Base-by-base conservation (phyloP, 30 jellyfish, hydroid and myxozoan genomes). In the Turritopsis dohrnii region DNA sequence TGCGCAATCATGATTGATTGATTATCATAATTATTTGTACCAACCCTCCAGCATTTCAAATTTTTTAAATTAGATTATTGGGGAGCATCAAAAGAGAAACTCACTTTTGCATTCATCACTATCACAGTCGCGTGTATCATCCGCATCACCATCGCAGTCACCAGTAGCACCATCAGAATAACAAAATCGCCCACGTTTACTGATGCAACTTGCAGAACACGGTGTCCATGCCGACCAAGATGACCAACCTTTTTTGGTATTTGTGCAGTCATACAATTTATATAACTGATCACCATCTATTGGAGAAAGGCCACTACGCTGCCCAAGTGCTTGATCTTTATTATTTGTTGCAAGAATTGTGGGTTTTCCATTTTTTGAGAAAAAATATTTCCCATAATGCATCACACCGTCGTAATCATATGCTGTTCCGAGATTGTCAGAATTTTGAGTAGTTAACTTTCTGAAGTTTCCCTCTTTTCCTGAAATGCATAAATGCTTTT, bases 151-250 rank as follows among this genome's bases (percentile, higher is more conserved):
- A 84, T 69, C 28, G 19, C 28, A 53, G 65, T 84, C 86, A 5
- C 75, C 96, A 28, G 74, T 72, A 1, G 90, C 88, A 65, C 80
- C 85, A 25, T 30, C 25, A 21, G 52, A 74, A 65, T 74, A 18
- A 69, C 96, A 89, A 69, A 89, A 89, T 18, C 90, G 71, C 66
- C 81, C 89, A 16, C 96, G 75, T 53, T 52, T 26, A 65, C 81
- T 89, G n/a, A 7, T 21, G 74, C 96, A 89, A 4, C 31, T 8
- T 19, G 23, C 18, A 30, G 75, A 80, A 71, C 96, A 89, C 1
- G 96, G 96, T 27, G 89, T 87, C 80, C 79, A 89, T 27, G 20
- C 25, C 0, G 96, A 75, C 96, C 96, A 89, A 20, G 80, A 53
- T 52, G 92, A 69, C 77, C 77, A 69, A 8, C 77, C 77, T 21